Base-by-base conservation (phyloP, 2,113 vertebrate genomes). In the Willisornis vidua region DNA sequence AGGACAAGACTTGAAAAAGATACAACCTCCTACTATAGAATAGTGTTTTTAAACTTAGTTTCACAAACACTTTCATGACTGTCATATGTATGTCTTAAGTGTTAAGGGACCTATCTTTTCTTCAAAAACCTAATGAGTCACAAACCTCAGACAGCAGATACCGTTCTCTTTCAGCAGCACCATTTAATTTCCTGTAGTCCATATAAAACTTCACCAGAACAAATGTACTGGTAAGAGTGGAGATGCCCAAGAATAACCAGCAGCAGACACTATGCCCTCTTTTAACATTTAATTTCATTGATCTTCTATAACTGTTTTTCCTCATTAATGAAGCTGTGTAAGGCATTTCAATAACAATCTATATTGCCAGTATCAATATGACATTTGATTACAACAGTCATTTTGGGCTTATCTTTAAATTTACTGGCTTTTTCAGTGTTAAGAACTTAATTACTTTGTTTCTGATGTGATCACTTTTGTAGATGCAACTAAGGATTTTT, bases 381-480 rank as follows among this genome's bases (percentile, higher is more conserved):
- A 81, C 73, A 80, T 97, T 97, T 94, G 80, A 93, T 97, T 96
- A 97, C 97, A 76, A 26, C 84, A 80, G 51, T 45, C 31, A 84
- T 95, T 90, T 68, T 70, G 37, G 61, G 37, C 5, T 96, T 96
- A 78, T 79, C 77, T 95, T 86, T 93, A 78, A 97, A 93, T 87
- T 80, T 93, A 90, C 68, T 92, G 39, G 55, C 87, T 92, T 97
- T 66, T 96, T 75, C 67, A 80, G 46, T 33, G 13, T 89, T 97
- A 95, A 96, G 72, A 92, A 95, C 35, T 96, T 96, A 97, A 96
- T 95, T 78, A 58, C 8, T 90, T 86, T 96, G 74, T 94, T 97
- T 96, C 90, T 92, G 29, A 74, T 95, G 71, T 63, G 77, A 94
- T 96, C 87, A 66, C 26, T 67, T 87, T 92, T 93, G 57, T 73